Evolutionary conservation across 2,888 invertebrate genomes (phyloP), one percentile per base, ranked within the genome.

Genomic region (Carterocephalus palaemon): DNA sequence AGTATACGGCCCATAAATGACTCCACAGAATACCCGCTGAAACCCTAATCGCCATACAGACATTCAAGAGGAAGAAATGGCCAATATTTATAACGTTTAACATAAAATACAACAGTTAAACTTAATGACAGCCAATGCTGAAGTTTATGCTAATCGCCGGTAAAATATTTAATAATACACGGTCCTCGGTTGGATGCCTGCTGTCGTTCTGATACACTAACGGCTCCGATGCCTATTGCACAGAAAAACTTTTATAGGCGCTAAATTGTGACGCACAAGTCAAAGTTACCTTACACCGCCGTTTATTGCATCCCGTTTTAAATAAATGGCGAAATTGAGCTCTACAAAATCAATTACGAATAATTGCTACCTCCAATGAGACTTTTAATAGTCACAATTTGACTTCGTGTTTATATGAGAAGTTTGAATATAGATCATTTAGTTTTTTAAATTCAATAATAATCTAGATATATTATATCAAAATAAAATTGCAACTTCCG

Each of bases 1-100:
- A 71, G 73, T 74, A 76, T 78, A 81, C 73, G 75, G 64, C 57
- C 76, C 71, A 79, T 83, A 80, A 82, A 82, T 70, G 78, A 71
- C 67, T 59, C 67, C 60, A 66, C 72, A 69, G 67, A 71, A 69
- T 59, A 67, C 63, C 63, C 53, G 65, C 60, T 63, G 66, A 67
- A 63, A 53, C 66, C 61, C 62, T 75, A 75, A 73, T 70, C 68
- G 67, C 59, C 53, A 50, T 54, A 51, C 60, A 56, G 64, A 68
- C 70, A 70, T 62, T 65, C 64, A 63, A 60, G 52, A 67, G 64
- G 67, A 75, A 70, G 64, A 68, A 67, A 67, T 68, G 63, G 70
- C 65, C 70, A 71, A 74, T 74, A 70, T 74, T 70, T 73, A 70
- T 70, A 70, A 66, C 62, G 59, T 58, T 60, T 56, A 64, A 66